Evolutionary conservation across 2,797 vertebrate species (phyloP).

Genomic region (Potorous gilbertii): DNA sequence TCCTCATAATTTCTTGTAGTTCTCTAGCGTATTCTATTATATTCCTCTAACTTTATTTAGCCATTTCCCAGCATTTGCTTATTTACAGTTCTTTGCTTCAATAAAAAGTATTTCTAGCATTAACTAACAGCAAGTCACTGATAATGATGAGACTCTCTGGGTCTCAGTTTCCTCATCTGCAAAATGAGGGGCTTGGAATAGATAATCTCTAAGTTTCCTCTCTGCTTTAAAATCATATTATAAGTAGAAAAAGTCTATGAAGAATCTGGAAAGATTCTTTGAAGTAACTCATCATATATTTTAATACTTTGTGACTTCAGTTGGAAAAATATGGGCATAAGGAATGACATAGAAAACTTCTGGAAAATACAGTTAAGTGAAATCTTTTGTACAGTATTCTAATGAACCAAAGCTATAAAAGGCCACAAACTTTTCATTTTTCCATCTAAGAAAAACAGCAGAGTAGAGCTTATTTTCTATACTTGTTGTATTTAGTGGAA

Average conservation of each 20-base stretch:
- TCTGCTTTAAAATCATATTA: constrained; percentile 6
- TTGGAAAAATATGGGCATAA: neutral
- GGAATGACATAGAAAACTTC: neutral
- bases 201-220: constrained; percentile 13
- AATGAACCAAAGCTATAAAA: neutral
- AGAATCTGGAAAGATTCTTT: neutral
- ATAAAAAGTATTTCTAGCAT: neutral
- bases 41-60: neutral
- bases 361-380: neutral
- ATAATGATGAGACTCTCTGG: constrained; percentile 11
- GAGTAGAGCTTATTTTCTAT: too few species aligned
- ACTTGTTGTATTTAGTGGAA: too few species aligned
- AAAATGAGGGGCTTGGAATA: neutral
- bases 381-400: neutral
- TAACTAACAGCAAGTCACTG: constrained; percentile 5
- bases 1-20: neutral
- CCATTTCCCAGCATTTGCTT: neutral
- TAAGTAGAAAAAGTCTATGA: neutral
- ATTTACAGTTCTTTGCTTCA: neutral
- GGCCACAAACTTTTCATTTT: too few species aligned
- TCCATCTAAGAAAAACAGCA: too few species aligned
- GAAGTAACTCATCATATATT: neutral
- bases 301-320: neutral
- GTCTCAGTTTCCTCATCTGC: constrained; percentile 29
- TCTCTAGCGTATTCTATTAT: neutral